These are phyloP conservation scores for Nothocercus julius DNA, from an alignment of 2,113 vertebrate genomes.

Conservation along the genomic window DNA sequence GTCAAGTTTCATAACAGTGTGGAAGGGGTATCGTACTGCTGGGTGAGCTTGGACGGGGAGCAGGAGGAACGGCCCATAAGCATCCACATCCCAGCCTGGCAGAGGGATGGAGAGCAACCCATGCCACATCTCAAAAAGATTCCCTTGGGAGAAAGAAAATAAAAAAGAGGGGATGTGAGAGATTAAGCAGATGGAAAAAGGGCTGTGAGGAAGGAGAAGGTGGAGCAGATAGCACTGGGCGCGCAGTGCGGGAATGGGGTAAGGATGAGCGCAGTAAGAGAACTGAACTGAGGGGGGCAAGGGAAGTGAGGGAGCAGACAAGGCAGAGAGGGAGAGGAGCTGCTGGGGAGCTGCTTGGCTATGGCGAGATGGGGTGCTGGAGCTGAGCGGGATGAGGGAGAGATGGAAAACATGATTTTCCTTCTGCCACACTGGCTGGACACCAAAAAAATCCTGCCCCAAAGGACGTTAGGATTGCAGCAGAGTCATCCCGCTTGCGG, in stretches of 20 bases:
- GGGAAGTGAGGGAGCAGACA: neutral
- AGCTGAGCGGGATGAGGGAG: neutral
- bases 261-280: neutral
- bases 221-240: neutral
- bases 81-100: neutral
- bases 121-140: neutral
- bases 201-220: neutral
- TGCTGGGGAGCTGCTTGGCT: neutral
- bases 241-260: neutral
- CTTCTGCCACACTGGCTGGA: neutral
- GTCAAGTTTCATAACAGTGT: constrained; percentile 40
- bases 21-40: neutral
- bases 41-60: neutral
- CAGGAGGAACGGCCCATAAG: neutral
- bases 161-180: neutral
- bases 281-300: neutral
- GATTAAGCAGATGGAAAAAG: neutral
- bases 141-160: neutral
- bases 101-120: neutral
- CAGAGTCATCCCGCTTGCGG: neutral
- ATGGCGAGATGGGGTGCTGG: neutral
- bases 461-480: neutral
- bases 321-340: neutral
- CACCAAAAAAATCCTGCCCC: neutral
- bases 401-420: neutral